phyloP scores from a whole-genome alignment of 2,888 invertebrate genomes.

The Amorpha juglandis region DNA sequence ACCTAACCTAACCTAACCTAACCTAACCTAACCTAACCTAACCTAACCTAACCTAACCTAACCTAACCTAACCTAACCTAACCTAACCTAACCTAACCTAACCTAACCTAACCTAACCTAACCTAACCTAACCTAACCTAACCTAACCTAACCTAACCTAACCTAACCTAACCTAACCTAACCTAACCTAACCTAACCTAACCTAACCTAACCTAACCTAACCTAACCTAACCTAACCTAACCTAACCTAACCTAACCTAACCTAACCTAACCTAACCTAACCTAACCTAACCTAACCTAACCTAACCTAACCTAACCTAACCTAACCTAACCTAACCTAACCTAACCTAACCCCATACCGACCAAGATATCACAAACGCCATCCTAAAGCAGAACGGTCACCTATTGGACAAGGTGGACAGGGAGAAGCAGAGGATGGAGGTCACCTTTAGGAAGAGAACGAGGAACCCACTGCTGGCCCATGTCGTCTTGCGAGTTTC shows the following conservation, averaged over 20 bases:
- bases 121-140: slow-evolving; percentile 32
- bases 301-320: slow-evolving; percentile 34
- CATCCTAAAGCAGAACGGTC: too few relatives aligned
- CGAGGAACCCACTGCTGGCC: too few relatives aligned
- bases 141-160: slow-evolving; percentile 31
- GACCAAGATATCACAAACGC: too few relatives aligned
- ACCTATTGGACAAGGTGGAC: too few relatives aligned
- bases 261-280: slow-evolving; percentile 34
- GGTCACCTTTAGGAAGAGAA: too few relatives aligned
- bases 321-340: slow-evolving; percentile 32
- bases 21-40: slow-evolving; percentile 30
- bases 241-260: slow-evolving; percentile 32
- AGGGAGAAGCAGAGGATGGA: too few relatives aligned
- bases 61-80: slow-evolving; percentile 28
- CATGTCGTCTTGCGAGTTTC: too few relatives aligned
- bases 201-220: slow-evolving; percentile 31
- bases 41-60: slow-evolving; percentile 27
- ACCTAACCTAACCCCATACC: slow-evolving; percentile 28
- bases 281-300: slow-evolving; percentile 34
- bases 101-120: slow-evolving; percentile 32
- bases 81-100: slow-evolving; percentile 32
- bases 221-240: slow-evolving; percentile 31
- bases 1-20: slow-evolving; percentile 28
- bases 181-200: slow-evolving; percentile 31
- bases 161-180: slow-evolving; percentile 28